Base-by-base conservation (phyloP, 2,113 vertebrate species). In the Amphiprion ocellaris region DNA sequence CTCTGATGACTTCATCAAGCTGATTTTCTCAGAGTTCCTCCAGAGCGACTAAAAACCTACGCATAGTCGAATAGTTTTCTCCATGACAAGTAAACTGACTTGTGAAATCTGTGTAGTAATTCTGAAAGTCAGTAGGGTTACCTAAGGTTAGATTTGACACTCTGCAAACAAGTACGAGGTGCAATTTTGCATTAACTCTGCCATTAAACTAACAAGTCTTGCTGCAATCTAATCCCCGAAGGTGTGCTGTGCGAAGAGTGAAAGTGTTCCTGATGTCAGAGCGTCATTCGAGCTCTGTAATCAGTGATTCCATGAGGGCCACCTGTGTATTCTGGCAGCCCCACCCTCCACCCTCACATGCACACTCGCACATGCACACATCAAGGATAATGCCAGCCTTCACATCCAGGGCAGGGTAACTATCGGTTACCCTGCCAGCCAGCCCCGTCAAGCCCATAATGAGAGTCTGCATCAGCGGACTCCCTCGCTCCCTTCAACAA, bases 371-470 rank as follows among this genome's bases (percentile, higher is more conserved):
- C 56, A 47, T 5, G 44, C 65, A 65, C 64, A 64, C 83, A 74
- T 59, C n/a, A 47, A 58, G 33, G 84, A 91, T 88, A 91, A 92
- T 89, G 85, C 76, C 88, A 83, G 83, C 74, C 74, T 85, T 88
- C 64, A 87, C 75, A 64, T 85, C 52, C 86, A 74, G 79, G 64
- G 73, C 82, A 56, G 83, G 53, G 91, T 90, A 93, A 93, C 82
- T 76, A 90, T 66, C 62, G 28, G 87, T 93, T 88, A 77, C 83
- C 37, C 46, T 85, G 81, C 84, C 90, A 90, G 81, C 46, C 69
- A 49, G 65, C 79, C 54, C 63, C 68, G 82, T 81, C 72, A 55
- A 87, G 84, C 85, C 92, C 90, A 82, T 92, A 94, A 94, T 93
- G 60, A 92, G 69, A 73, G 85, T 84, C 58, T 83, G 66, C 67